phyloP scores from a whole-genome alignment of 2,888 invertebrate species.

The Apotomis betuletana region DNA sequence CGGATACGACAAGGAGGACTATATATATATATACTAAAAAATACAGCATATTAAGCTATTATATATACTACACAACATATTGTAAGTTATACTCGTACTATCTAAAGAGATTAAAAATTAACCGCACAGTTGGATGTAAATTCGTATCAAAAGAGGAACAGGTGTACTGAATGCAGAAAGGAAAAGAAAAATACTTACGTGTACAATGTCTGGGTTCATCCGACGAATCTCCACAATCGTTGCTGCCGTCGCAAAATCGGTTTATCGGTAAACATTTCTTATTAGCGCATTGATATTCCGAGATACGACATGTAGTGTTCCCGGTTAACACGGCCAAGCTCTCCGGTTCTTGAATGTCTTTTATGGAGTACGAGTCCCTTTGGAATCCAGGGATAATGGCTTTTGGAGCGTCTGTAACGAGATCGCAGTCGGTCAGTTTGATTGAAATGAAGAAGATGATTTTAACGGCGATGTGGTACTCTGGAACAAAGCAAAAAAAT shows the following conservation, averaged over 20 bases:
- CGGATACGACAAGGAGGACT: too few relatives aligned
- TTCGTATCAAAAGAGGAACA: too few relatives aligned
- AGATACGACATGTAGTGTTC: constrained; percentile 84
- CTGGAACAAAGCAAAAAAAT: constrained; percentile 65
- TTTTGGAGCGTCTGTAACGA: constrained; percentile 59
- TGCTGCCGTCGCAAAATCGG: constrained; percentile 90
- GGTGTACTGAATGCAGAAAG: too few relatives aligned
- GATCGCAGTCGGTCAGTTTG: constrained; percentile 67
- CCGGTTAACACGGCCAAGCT: constrained; percentile 72
- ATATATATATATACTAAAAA: too few relatives aligned
- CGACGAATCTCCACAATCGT: constrained; percentile 91
- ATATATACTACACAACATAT: too few relatives aligned
- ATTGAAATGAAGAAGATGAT: constrained; percentile 60
- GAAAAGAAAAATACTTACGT: constrained; percentile 84
- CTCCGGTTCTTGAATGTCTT: constrained; percentile 70
- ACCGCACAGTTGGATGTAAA: too few relatives aligned
- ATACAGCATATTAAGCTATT: too few relatives aligned
- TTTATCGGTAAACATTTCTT: constrained; percentile 87
- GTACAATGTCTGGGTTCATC: constrained; percentile 92
- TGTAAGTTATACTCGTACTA: too few relatives aligned
- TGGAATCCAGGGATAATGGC: constrained; percentile 52
- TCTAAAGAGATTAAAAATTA: too few relatives aligned
- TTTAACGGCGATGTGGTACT: constrained; percentile 59
- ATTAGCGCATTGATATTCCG: constrained; percentile 87
- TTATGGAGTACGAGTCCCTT: constrained; percentile 57